Base-by-base conservation (phyloP, 2,797 vertebrate species). In the Myotis vivesi region DNA sequence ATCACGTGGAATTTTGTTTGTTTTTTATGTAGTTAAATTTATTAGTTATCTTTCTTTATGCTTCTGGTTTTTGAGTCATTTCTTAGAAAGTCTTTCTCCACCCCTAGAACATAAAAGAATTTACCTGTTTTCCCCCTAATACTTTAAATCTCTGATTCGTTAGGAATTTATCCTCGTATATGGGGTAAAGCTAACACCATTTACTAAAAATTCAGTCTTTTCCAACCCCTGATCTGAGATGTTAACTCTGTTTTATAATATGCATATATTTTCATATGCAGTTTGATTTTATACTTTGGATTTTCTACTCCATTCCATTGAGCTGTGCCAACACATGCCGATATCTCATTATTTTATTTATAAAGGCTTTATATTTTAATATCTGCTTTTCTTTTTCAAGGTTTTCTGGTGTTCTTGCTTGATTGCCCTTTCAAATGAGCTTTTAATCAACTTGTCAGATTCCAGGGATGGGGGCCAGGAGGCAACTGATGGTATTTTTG, bases 101-200 rank as follows among this genome's bases (percentile, higher is more conserved):
- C 4, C 62, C n/a, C 19, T 19, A 73, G 41, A 71, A 68, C 55
- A 9, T 53, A 73, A 22, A 93, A 19, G 12, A 89, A 72, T 91
- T 75, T 79, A 55, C 28, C 4, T 82, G 57, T 53, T 79, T 33
- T 22, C 8, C 1, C 6, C n/a, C 10, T 46, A 33, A 25, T 53
- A 41, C 38, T 53, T 95, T 87, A 80, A 77, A 77, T 92, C 15
- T 71, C 30, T 88, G 23, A 68, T 86, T 81, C n/a, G 73, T 86
- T 95, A 64, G 13, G 28, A 64, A 64, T 64, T 64, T 64, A 30
- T 64, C 59, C 59, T 64, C 6, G 13, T 16, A 86, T 89, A 33
- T 55, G 5, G 10, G 46, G 10, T 68, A 22, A 92, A 88, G 53
- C 22, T 25, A 49, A 30, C 3, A 55, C 44, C 4, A 51, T 22